Base-by-base conservation (phyloP, 2,797 vertebrate species). In the Perodicticus potto region DNA sequence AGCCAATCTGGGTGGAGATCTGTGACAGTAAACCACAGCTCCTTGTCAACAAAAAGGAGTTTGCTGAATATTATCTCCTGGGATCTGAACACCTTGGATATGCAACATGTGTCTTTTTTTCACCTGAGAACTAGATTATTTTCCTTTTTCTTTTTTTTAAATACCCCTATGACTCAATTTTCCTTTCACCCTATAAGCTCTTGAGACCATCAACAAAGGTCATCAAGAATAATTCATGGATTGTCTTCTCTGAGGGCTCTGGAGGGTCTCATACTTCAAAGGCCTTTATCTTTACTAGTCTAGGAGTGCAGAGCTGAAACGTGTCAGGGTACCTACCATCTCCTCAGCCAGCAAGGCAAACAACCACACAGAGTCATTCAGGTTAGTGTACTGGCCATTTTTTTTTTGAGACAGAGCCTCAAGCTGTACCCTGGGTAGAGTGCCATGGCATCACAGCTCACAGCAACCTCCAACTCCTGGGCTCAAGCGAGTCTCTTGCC, bases 41-140 rank as follows among this genome's bases (percentile, higher is more conserved):
- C 65, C 81, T 74, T 86, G 86, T 95, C 93, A 65, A 83, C 92
- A 95, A 88, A 93, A 93, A 85, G 61, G 49, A 67, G 32, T 45
- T 29, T 34, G 4, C 45, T 73, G 5, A 53, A n/a, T 82, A 57
- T 65, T 53, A 70, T 81, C 73, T 49, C 57, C 76, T 74, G 67
- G 34, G 76, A 95, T 77, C 92, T 77, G 17, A 89, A 96, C 20
- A 25, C 72, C 69, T 82, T 76, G 27, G n/a, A 23, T 37, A 19
- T 17, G 86, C 67, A 89, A 40, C 32, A 22, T 2, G 40, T 86
- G 61, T 55, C 82, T 83, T 63, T 61, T 73, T 80, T 73, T 80
- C 45, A 93, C 23, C 69, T 20, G 43, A 92, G 53, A 95, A 63
- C 40, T 85, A 55, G 55, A 82, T 91, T 91, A n/a, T 40, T 40